These are phyloP conservation scores for Macquaria australasica DNA, from an alignment of 2,113 vertebrate genomes.

Conservation along the genomic window DNA sequence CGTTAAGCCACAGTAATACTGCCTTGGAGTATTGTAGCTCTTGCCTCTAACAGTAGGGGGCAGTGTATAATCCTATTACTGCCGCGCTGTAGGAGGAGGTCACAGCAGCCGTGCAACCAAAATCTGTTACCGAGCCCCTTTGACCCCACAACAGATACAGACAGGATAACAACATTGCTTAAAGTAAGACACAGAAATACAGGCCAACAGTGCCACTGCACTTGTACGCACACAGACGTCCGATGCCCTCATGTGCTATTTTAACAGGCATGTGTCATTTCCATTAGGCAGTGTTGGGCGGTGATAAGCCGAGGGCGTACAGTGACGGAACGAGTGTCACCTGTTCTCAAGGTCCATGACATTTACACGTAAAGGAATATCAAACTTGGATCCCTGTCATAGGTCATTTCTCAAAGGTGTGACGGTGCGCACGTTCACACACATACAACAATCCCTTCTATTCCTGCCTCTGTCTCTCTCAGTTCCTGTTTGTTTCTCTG, in stretches of 20 bases:
- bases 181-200: slow-evolving; percentile 11
- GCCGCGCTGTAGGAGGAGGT: slow-evolving; percentile 19
- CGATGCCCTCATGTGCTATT: slow-evolving; percentile 48
- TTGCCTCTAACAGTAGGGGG: slow-evolving; percentile 60
- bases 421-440: slow-evolving; percentile 9
- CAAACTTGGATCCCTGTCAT: slow-evolving; percentile 64
- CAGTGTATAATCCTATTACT: slow-evolving; percentile 57
- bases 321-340: slow-evolving; percentile 74
- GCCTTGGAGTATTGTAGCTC: slow-evolving; percentile 19
- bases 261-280: slow-evolving; percentile 70
- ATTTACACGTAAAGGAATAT: slow-evolving; percentile 77
- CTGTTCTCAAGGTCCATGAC: slow-evolving; percentile 73
- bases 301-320: slow-evolving; percentile 61
- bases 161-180: slow-evolving; percentile 26
- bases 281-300: slow-evolving; percentile 66
- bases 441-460: background rate
- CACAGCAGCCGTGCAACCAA: slow-evolving; percentile 21
- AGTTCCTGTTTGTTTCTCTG: slow-evolving; percentile 38
- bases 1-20: slow-evolving; percentile 36
- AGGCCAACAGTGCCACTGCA: background rate
- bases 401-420: slow-evolving; percentile 77
- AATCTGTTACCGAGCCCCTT: slow-evolving; percentile 38
- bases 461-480: slow-evolving; percentile 17
- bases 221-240: background rate
- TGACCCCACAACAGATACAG: slow-evolving; percentile 43